A percentile compares a stretch with the other conserved stretches of the same genome.
Conservation (phyloP, 2,113 vertebrate genomes). For the Typhlomys cinereus region DNA sequence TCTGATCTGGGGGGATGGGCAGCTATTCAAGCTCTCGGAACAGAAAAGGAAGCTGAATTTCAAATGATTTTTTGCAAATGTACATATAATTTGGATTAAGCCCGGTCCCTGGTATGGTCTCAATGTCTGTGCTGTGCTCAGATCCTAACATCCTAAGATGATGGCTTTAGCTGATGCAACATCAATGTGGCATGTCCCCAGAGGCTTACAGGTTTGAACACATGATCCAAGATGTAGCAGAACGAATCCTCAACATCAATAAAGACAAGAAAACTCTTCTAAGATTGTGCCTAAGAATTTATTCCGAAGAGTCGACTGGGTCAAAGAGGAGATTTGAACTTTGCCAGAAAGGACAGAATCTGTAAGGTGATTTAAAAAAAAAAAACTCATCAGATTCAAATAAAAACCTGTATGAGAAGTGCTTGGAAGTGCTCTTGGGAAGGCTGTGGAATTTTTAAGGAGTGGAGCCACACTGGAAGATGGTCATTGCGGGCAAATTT, state of each 20-base stretch:
- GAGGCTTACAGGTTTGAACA: background rate
- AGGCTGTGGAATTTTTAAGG: background rate
- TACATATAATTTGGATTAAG: background rate
- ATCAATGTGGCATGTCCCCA: background rate
- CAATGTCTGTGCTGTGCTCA: background rate
- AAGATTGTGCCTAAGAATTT: background rate
- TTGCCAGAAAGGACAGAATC: conserved; percentile 24
- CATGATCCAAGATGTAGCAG: background rate
- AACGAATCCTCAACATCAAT: background rate
- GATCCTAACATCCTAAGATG: background rate
- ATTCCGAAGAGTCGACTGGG: conserved; percentile 44
- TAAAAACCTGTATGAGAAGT: background rate
- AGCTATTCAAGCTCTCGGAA: background rate
- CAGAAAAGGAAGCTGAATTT: too few species aligned
- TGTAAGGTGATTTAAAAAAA: background rate
- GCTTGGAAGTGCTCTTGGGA: background rate
- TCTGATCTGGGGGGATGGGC: background rate
- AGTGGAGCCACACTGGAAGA: too few species aligned
- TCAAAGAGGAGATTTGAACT: conserved; percentile 59
- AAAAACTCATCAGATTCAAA: background rate
- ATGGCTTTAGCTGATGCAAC: background rate
- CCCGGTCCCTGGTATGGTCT: background rate
- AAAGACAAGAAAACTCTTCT: conserved; percentile 26
- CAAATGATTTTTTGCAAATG: background rate
- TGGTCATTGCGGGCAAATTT: background rate